Evolutionary conservation across 1,140 invertebrate species (phyloP), one percentile per base, ranked within the genome.

Genomic region (Ceratosolen solmsi): DNA sequence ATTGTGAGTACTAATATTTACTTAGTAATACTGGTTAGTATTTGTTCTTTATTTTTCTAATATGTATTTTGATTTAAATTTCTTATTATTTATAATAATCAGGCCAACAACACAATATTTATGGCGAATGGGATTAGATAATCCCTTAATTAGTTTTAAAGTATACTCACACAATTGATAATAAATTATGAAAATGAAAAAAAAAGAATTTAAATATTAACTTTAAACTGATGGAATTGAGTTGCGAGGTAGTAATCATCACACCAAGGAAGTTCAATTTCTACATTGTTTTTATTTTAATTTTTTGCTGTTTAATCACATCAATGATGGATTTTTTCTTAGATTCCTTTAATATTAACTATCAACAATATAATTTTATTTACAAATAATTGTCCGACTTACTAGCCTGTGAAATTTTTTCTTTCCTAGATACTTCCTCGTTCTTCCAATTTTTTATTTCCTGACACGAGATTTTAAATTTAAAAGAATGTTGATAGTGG

Each of bases 291-390:
- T 46, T 7, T 7, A 46, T 46, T 36, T 36, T 68, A 0, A 9
- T n/a, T 33, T 63, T 30, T 33, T 63, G 0, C 13, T 13, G 0
- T 63, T 63, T 30, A 13, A 33, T 11, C 3, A 33, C 17, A 30
- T 60, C 11, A 8, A 60, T 30, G 1, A 30, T 7, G 13, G 2
- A 15, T 56, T 60, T 60, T 60, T 60, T n/a, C 11, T 60, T 30
- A 60, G 11, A 30, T 11, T 13, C 2, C 20, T 60, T n/a, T 60
- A 46, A 5, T 25, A 63, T n/a, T n/a, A n/a, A n/a, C n/a, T n/a
- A n/a, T n/a, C n/a, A n/a, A n/a, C n/a, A n/a, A n/a, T n/a, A n/a
- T 63, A 63, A 63, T 63, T 27, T 63, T 60, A 11, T 11, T 63
- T 2, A 3, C 13, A 2, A 63, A 15, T 36, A 60, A 27, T 11